phyloP scores from a whole-genome alignment of 2,888 invertebrate species.

The Sialis fuliginosa region DNA sequence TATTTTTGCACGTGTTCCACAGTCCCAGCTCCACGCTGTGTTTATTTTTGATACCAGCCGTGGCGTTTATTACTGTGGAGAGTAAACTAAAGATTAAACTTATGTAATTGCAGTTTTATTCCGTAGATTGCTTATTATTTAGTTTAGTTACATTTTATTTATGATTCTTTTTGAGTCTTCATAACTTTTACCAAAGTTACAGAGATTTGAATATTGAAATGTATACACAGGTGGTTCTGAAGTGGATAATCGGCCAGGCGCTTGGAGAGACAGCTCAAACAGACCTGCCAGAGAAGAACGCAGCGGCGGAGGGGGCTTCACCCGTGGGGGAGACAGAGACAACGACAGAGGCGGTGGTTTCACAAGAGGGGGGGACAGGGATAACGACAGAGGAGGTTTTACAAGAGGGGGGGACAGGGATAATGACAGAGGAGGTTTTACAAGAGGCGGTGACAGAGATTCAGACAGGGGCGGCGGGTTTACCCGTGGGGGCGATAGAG shows the following conservation, averaged over 20 bases:
- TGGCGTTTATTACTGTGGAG: not conserved
- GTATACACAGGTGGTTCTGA: not conserved
- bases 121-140: not conserved
- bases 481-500: slow-evolving; percentile 20
- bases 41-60: not conserved
- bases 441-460: slow-evolving; percentile 5
- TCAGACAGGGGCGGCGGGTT: slow-evolving; percentile 17
- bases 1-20: too few relatives aligned
- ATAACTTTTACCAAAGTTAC: too few relatives aligned
- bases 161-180: too few relatives aligned
- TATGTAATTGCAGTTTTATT: not conserved
- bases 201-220: not conserved
- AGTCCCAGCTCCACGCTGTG: slow-evolving; percentile 11
- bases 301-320: slow-evolving; percentile 9
- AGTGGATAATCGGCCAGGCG: slow-evolving; percentile 25
- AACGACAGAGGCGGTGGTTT: slow-evolving; percentile 19
- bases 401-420: slow-evolving; percentile 3
- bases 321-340: slow-evolving; percentile 14
- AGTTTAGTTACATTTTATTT: not conserved
- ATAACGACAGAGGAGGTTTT: slow-evolving; percentile 19
- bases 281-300: slow-evolving; percentile 14
- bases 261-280: slow-evolving; percentile 29
- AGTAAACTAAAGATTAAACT: not conserved
- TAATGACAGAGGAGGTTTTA: slow-evolving; percentile 17
- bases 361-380: slow-evolving; percentile 14